Base-by-base conservation (phyloP, 2,113 vertebrate species). In the Apodemus sylvaticus region DNA sequence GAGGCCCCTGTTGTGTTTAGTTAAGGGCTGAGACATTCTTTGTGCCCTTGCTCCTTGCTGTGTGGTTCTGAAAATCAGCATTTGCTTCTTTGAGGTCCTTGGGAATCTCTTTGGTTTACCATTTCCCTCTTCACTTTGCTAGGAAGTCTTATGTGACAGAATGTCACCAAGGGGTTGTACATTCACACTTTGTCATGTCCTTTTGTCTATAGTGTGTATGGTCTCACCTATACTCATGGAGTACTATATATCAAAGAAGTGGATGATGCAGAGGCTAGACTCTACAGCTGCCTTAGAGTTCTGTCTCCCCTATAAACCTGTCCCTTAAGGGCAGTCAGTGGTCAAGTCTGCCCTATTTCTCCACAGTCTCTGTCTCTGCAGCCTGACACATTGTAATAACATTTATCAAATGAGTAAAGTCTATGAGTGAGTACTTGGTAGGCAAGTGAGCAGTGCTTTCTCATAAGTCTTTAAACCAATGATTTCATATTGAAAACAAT, bases 401-500 rank as follows among this genome's bases (percentile, higher is more conserved):
- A 83, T 31, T 90, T 91, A 39, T 77, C 82, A 93, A 85, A 62
- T 78, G 34, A 88, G 81, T 97, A 39, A 95, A 71, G 60, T 92
- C 31, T 74, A 0, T 91, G 91, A 91, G 58, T 87, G 48, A 82
- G 5, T 90, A 66, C 90, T 97, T 78, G 79, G 17, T 71, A 96
- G 66, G 55, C 14, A 70, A 2, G 88, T 94, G 90, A 95, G 58
- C 87, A 62, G 74, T 97, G 4, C 48, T 94, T 94, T 48, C 5
- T 82, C 55, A 48, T 96, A 36, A 55, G 24, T 36, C 74, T n/a
- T 66, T 95, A 70, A 92, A 66, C 36, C 45, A 55, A 5, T 78
- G 94, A 96, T 96, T 98, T 97, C 51, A 91, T 13, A 3, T 83
- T 83, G 82, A 90, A 95, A 96, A 93, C 36, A 74, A 14, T 79